Evolutionary conservation across 2,797 vertebrate genomes (phyloP).

Genomic region (Typhlichthys subterraneus): DNA sequence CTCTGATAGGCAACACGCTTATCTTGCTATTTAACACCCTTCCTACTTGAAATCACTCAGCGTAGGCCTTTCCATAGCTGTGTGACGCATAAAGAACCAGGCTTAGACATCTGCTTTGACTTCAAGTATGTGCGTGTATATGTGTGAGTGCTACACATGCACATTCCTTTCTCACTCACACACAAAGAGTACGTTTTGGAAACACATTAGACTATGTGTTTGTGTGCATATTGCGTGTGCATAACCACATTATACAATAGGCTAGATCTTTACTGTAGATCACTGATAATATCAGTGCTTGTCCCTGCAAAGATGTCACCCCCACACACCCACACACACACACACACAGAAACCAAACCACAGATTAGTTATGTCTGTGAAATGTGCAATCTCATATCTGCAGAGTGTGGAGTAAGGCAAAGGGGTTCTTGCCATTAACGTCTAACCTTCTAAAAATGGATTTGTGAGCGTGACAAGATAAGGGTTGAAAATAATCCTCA

Average conservation of each 20-base stretch:
- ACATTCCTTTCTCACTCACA: no score
- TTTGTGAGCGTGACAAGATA: conserved; percentile 72
- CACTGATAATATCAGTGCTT: conserved; percentile 65
- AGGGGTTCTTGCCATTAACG: conserved; percentile 67
- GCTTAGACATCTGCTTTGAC: conserved; percentile 27
- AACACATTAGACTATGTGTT: conserved; percentile 10
- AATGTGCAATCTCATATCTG: conserved; percentile 74
- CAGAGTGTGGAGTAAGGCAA: conserved; percentile 48
- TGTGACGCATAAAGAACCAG: neutral
- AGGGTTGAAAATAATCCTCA: conserved; percentile 51
- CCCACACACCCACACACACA: conserved; percentile 32
- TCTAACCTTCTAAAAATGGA: conserved; percentile 76
- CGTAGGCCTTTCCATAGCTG: conserved; percentile 15
- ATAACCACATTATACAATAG: conserved; percentile 7
- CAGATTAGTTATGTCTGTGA: conserved; percentile 75
- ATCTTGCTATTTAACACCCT: conserved; percentile 49
- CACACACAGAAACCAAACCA: conserved; percentile 36
- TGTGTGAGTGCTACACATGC: neutral
- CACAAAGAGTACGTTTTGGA: conserved; percentile 14
- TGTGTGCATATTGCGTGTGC: neutral
- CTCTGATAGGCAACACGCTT: conserved; percentile 42
- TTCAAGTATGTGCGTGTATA: conserved; percentile 9
- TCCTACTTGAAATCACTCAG: conserved; percentile 22
- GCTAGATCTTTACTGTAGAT: conserved; percentile 50
- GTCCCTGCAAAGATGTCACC: conserved; percentile 53